Evolutionary conservation across 2,888 invertebrate genomes (phyloP), one percentile per base, ranked within the genome.

Genomic region (Eledone cirrhosa): DNA sequence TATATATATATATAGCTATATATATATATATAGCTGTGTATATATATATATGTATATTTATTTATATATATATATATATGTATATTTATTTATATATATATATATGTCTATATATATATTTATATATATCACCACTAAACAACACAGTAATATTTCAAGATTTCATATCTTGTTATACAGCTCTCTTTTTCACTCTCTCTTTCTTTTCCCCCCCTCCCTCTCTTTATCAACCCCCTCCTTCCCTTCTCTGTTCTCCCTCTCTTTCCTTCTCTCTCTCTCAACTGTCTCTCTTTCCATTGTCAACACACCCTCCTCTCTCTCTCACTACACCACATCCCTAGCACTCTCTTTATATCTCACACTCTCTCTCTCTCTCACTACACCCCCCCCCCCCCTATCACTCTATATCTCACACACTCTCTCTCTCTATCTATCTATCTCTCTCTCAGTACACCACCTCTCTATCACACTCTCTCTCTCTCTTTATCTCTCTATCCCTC

Each of bases 121-220:
- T 53, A 53, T 53, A 53, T 53, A 53, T 53, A 19, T 53, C 14
- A 41, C 11, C 41, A 41, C 41, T 41, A 41, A 11, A 41, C 41
- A 41, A 41, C 41, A 41, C 41, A 41, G 41, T 11, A 41, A 41
- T 41, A 41, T 41, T 41, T 41, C 41, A 41, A 41, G 41, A 41
- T 41, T 41, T 41, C 41, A 41, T 41, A 41, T 41, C 41, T 41
- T 41, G 41, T 41, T 41, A 41, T 41, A 11, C 24, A 19, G 29
- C 22, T 77, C 22, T 48, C 53, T 16, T 72, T 78, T 53, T 48
- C 33, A 19, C n/a, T 74, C 29, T 72, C 74, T 74, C 53, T 74
- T 11, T 74, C 59, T 74, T 31, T 69, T 48, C 24, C 53, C 48
- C 78, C 47, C 16, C 22, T 31, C n/a, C 13, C 5, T 65, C n/a